phyloP scores from a whole-genome alignment of 2,113 vertebrate species.

The Hyla sarda region DNA sequence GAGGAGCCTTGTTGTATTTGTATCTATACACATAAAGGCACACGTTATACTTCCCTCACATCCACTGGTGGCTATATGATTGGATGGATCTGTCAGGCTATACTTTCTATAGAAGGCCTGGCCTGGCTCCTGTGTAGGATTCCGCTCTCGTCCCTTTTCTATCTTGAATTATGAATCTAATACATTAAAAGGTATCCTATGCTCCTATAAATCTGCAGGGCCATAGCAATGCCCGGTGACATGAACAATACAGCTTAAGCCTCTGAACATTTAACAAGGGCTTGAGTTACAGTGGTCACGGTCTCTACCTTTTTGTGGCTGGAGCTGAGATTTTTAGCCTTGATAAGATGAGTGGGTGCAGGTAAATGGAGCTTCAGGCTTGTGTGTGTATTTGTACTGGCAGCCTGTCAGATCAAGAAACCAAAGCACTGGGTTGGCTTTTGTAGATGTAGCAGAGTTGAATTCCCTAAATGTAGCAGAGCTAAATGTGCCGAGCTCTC shows the following conservation, averaged over 20 bases:
- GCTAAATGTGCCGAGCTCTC: neutral
- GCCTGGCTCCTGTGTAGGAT: neutral
- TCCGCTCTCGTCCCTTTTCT: neutral
- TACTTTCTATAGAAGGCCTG: neutral
- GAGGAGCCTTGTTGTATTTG: too few species aligned
- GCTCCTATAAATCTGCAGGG: neutral
- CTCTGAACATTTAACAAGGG: slow-evolving; percentile 16
- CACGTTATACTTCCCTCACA: too few species aligned
- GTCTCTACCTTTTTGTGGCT: slow-evolving; percentile 33
- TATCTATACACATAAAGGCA: too few species aligned
- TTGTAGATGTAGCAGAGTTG: neutral
- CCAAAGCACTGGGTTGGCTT: neutral
- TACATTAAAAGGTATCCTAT: slow-evolving; percentile 33
- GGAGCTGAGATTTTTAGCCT: slow-evolving; percentile 11
- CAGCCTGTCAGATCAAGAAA: neutral
- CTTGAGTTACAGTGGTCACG: slow-evolving; percentile 24
- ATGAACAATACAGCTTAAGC: slow-evolving; percentile 16
- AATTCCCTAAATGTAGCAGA: neutral
- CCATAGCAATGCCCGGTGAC: slow-evolving; percentile 6
- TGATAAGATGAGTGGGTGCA: slow-evolving; percentile 2
- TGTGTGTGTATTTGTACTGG: slow-evolving; percentile 9
- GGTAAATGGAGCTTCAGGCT: slow-evolving; percentile 28
- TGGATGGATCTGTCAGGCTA: neutral
- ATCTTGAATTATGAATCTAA: slow-evolving; percentile 9
- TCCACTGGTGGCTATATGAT: neutral